Evolutionary conservation across 2,797 vertebrate genomes (phyloP).

Genomic region (Basileuterus tristriatus): DNA sequence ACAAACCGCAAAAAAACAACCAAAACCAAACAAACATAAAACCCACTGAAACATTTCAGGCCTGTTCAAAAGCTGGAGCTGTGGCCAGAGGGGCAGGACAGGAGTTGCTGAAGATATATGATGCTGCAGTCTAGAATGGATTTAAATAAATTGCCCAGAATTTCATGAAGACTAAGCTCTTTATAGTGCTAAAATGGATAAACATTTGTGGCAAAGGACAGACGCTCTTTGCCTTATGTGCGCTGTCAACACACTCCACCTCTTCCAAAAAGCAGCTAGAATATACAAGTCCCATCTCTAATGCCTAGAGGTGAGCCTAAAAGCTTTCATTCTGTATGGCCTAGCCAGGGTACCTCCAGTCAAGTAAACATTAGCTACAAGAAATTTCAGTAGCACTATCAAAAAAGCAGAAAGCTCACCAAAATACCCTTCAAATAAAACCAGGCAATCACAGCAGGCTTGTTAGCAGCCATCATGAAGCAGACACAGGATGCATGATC

Average conservation of each 20-base stretch:
- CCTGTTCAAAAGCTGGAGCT: background rate
- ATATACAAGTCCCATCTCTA: background rate
- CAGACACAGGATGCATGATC: background rate
- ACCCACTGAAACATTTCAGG: background rate
- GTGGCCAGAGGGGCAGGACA: background rate
- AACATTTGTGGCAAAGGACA: background rate
- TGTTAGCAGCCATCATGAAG: background rate
- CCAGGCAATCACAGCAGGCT: background rate
- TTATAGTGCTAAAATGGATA: background rate
- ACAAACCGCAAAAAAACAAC: background rate
- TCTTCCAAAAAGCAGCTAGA: background rate
- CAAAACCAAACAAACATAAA: background rate
- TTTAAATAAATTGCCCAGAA: background rate
- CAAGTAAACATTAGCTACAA: background rate
- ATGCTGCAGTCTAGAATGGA: background rate
- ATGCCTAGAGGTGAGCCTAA: background rate
- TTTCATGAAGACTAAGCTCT: background rate
- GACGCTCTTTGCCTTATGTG: background rate
- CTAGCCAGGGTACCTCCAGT: background rate
- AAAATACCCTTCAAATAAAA: background rate
- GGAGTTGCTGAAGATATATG: background rate
- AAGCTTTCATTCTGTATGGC: background rate
- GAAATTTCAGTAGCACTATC: background rate
- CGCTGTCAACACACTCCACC: background rate
- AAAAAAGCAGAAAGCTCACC: background rate